These are phyloP conservation scores for Thumatha senex DNA, from an alignment of 2,888 invertebrate species.

Conservation along the genomic window DNA sequence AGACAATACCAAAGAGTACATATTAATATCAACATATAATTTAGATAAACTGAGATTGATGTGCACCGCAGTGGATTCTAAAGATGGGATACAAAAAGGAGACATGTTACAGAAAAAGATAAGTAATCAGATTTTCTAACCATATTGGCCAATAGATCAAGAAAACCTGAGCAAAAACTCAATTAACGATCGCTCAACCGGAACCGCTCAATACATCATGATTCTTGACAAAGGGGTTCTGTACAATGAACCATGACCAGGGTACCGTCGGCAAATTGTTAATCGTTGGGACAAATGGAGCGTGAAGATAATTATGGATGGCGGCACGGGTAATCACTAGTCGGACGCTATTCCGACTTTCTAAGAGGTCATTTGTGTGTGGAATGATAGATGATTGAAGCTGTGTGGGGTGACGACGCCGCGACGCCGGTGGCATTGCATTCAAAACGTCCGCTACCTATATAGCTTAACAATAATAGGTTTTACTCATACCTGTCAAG, in stretches of 20 bases:
- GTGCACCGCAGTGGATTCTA: no score
- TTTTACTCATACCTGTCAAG: no score
- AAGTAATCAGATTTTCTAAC: not conserved
- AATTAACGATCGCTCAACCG: conserved; percentile 9
- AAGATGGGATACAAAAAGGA: no score
- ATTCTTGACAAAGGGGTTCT: conserved; percentile 51
- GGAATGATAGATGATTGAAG: conserved; percentile 16
- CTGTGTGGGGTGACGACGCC: conserved; percentile 2
- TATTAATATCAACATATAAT: no score
- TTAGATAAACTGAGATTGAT: no score
- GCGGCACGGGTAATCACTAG: conserved; percentile 41
- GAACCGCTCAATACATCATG: conserved; percentile 28
- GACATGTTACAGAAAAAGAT: no score
- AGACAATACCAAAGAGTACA: no score
- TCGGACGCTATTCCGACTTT: conserved; percentile 20
- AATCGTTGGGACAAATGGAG: conserved; percentile 63
- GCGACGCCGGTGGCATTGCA: conserved; percentile 4
- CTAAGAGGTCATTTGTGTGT: conserved; percentile 28
- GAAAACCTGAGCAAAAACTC: conserved; percentile 6
- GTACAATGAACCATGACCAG: conserved; percentile 43
- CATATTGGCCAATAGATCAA: not conserved
- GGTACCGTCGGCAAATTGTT: conserved; percentile 55
- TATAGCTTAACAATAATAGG: not conserved
- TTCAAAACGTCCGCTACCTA: not conserved
- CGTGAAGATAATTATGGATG: conserved; percentile 66